These are phyloP conservation scores for Rhabdomys pumilio DNA, from an alignment of 2,797 vertebrate species.

Conservation along the genomic window DNA sequence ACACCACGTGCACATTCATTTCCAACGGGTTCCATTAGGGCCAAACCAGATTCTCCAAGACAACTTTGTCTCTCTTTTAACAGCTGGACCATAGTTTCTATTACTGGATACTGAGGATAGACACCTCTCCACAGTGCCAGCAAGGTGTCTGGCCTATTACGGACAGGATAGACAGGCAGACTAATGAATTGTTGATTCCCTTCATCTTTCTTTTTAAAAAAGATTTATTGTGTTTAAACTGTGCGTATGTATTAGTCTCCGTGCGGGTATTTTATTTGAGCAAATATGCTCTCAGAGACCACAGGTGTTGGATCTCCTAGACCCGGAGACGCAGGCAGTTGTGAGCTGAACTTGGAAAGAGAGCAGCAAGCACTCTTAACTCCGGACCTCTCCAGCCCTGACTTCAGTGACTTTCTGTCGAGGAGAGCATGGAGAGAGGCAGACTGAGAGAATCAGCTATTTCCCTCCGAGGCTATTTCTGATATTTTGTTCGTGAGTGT, in stretches of 20 bases:
- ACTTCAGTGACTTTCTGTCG: no score
- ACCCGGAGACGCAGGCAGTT: neutral
- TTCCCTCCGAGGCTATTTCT: slow-evolving; percentile 6
- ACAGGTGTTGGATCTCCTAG: neutral
- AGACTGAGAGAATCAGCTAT: neutral
- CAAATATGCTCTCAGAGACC: neutral
- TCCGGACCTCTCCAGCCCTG: neutral
- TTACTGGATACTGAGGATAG: neutral
- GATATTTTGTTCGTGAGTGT: no score
- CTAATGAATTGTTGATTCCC: neutral
- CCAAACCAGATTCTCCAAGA: neutral
- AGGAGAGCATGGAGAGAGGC: neutral
- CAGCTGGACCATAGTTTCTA: neutral
- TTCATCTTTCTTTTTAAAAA: neutral
- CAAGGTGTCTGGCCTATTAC: neutral
- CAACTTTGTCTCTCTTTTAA: neutral
- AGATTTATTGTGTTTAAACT: neutral
- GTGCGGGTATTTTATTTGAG: neutral
- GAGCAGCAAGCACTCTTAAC: neutral
- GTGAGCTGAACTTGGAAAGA: neutral
- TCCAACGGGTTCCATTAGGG: neutral
- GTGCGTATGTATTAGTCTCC: neutral
- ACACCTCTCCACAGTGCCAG: neutral
- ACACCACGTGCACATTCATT: neutral
- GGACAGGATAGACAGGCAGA: neutral